A percentile compares a stretch with the other conserved stretches of the same genome.
Conservation (phyloP, 2,797 vertebrate species). For the Schizopygopsis pylzovi region DNA sequence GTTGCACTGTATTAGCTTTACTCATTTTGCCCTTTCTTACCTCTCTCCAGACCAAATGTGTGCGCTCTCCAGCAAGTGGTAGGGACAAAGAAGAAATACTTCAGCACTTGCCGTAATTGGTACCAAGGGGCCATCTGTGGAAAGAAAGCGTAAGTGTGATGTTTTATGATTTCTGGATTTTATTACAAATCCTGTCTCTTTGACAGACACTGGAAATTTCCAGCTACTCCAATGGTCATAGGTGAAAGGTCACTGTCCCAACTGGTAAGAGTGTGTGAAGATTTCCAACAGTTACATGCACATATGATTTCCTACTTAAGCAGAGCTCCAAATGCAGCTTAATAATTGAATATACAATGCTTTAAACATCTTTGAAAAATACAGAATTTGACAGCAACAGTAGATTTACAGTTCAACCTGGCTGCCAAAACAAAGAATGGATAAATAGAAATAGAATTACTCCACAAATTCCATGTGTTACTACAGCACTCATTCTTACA, state of each 20-base stretch:
- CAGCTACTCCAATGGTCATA: conserved; percentile 32
- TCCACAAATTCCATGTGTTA: neutral
- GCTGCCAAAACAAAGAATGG: conserved; percentile 20
- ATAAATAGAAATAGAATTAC: neutral
- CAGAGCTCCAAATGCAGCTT: neutral
- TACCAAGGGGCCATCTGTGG: conserved; percentile 94
- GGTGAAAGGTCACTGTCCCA: conserved; percentile 32
- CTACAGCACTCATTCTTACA: neutral
- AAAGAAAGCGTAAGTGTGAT: conserved; percentile 93
- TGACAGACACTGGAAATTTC: conserved; percentile 23
- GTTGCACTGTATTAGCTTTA: neutral
- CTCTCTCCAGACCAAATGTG: conserved; percentile 86
- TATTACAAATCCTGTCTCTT: conserved; percentile 36
- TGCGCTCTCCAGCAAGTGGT: conserved; percentile 96
- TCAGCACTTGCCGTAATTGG: conserved; percentile 98
- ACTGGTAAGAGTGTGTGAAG: neutral
- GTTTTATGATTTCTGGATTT: conserved; percentile 53
- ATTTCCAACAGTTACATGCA: conserved; percentile 5
- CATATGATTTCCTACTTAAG: conserved; percentile 26
- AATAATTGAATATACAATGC: neutral
- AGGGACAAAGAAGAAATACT: conserved; percentile 98
- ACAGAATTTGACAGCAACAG: neutral
- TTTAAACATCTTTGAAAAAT: neutral
- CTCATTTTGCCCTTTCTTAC: conserved; percentile 37
- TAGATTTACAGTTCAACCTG: conserved; percentile 12